Conservation (phyloP, 2,113 vertebrate genomes). For the Meleagris gallopavo region DNA sequence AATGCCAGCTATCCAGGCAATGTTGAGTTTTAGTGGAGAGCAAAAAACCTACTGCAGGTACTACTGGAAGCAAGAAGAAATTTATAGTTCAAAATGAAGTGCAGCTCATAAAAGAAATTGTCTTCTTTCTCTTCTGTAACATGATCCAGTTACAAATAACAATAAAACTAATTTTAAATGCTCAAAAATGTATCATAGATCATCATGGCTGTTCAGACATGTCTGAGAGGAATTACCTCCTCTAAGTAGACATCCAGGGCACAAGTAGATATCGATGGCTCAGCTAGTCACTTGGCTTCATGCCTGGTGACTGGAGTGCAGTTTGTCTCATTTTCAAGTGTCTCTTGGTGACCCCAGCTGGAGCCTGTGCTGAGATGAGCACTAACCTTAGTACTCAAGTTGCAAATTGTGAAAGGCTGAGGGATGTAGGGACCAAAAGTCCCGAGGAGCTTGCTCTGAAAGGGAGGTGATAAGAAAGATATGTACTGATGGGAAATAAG, state of each 20-base stretch:
- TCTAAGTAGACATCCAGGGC: neutral
- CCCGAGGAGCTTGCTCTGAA: neutral
- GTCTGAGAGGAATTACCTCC: neutral
- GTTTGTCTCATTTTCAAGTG: neutral
- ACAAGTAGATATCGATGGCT: neutral
- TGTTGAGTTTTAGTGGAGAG: neutral
- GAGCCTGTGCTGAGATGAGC: neutral
- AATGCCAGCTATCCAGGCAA: neutral
- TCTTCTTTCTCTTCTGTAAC: neutral
- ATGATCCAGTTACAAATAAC: neutral
- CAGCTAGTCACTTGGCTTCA: neutral
- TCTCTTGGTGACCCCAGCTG: neutral
- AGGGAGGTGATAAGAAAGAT: neutral
- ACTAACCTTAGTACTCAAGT: neutral
- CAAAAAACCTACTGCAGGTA: neutral
- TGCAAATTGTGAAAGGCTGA: neutral
- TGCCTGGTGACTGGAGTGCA: neutral
- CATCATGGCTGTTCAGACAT: neutral
- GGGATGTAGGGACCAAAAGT: neutral
- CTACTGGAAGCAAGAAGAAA: neutral
- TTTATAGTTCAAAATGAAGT: neutral
- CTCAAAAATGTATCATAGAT: neutral
- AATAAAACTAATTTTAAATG: neutral
- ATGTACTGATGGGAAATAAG: accelerated
- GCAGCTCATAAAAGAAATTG: neutral